Conservation (phyloP, 2,113 vertebrate genomes). For the Sander lucioperca region DNA sequence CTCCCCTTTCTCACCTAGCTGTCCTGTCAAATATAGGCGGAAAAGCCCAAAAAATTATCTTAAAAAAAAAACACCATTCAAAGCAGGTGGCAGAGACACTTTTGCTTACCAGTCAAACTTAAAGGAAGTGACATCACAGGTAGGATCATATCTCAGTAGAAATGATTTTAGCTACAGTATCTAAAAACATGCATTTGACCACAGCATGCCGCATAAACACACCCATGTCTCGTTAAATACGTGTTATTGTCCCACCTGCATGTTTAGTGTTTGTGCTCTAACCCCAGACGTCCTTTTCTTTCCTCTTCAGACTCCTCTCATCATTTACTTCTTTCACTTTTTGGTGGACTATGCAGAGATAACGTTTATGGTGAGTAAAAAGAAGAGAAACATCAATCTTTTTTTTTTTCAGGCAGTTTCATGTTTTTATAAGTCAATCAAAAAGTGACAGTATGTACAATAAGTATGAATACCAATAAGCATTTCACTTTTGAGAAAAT, state of each 20-base stretch:
- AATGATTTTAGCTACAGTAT: too few relatives aligned
- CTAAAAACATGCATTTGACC: neutral
- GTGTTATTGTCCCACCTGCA: neutral
- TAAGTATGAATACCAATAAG: neutral
- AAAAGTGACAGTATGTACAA: too few relatives aligned
- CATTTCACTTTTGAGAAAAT: neutral
- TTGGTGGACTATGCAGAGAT: conserved; percentile 95
- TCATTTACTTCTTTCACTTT: conserved; percentile 98
- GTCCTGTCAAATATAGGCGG: too few relatives aligned
- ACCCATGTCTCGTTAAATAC: neutral
- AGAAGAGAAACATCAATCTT: neutral
- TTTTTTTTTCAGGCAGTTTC: neutral
- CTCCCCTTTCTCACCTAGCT: too few relatives aligned
- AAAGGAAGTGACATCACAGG: too few relatives aligned
- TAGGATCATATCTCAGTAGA: too few relatives aligned
- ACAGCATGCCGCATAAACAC: neutral
- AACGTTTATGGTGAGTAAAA: conserved; percentile 94
- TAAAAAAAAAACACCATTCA: too few relatives aligned
- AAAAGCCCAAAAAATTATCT: too few relatives aligned
- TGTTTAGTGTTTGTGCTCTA: neutral
- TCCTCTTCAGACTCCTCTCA: conserved; percentile 90
- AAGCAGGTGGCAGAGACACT: too few relatives aligned
- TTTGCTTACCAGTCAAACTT: too few relatives aligned
- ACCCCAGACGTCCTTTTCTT: conserved; percentile 28
- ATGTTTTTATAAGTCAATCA: neutral